Evolutionary conservation across 2,797 vertebrate species (phyloP), one percentile per base, ranked within the genome.

Genomic region (Falco naumanni): DNA sequence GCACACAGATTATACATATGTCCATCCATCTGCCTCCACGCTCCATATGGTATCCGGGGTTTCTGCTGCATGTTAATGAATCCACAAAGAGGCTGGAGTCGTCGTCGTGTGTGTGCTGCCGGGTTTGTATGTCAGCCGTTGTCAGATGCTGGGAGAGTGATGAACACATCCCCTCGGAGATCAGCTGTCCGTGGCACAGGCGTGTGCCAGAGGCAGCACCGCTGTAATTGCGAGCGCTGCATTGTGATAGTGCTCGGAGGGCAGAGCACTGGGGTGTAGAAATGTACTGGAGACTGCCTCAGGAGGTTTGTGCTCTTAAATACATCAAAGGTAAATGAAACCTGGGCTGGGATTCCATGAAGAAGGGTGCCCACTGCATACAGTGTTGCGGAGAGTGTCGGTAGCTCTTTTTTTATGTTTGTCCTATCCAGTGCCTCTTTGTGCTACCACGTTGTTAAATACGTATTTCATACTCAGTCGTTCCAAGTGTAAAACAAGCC

Each of bases 1-100:
- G 79, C 88, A 53, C 89, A 39, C 78, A 87, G 90, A 95, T 60
- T 57, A 90, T 79, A 57, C 97, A 92, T 87, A 84, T 96, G 96
- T 94, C 92, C 69, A 72, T 94, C 97, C 97, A 96, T 97, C 96
- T 98, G 97, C 96, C 93, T 89, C 22, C 76, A 74, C 5, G 3
- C 87, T 91, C 69, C 31, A 2, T 11, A 28, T 78, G 89, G 87
- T 33, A 45, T 5, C 93, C 6, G 33, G 59, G 48, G 10, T 51
- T 72, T 17, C 75, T 84, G 85, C 68, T 94, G 91, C 91, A 56
- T 63, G 89, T 39, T 90, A 63, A 5, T 68, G 91, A 91, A 82
- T 0, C 53, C 2, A 16, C 50, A 4, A 48, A 63, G 86, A 29
- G 89, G 33, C 92, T 71, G 75, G 15, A 84, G 50, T 15, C 7